Evolutionary conservation across 2,888 invertebrate species (phyloP).

Genomic region (Phortica okadai): DNA sequence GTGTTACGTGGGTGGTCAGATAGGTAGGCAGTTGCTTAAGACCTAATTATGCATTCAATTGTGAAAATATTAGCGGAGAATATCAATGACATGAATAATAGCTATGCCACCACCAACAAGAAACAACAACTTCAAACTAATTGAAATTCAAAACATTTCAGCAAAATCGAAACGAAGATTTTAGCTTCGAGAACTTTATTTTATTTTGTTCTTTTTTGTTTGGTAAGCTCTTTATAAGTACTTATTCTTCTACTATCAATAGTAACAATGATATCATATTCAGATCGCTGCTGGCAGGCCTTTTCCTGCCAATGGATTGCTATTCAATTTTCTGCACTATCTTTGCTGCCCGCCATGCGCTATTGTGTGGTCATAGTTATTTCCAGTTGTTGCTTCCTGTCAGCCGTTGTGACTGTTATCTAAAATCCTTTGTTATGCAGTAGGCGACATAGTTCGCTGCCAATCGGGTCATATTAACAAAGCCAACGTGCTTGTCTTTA

Average conservation of each 20-base stretch:
- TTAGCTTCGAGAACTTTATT: neutral
- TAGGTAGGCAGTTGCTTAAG: neutral
- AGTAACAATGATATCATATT: too few relatives aligned
- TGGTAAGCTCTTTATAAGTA: neutral
- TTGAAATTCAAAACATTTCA: neutral
- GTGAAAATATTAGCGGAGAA: neutral
- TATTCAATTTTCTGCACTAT: too few relatives aligned
- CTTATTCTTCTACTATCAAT: too few relatives aligned
- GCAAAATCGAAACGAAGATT: too few relatives aligned
- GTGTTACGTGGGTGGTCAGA: too few relatives aligned
- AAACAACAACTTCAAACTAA: neutral
- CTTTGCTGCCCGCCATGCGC: too few relatives aligned
- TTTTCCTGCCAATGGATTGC: neutral
- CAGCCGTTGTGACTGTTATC: neutral
- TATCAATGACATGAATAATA: neutral
- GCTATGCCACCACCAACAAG: neutral
- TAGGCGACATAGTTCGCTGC: neutral
- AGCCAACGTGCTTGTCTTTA: slow-evolving; percentile 10
- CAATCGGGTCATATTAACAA: slow-evolving; percentile 32
- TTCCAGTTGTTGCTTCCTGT: too few relatives aligned
- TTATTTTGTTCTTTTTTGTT: neutral
- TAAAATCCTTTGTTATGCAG: slow-evolving; percentile 16
- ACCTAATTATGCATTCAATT: slow-evolving; percentile 6
- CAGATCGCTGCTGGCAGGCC: neutral
- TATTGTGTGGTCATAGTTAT: too few relatives aligned